phyloP scores from a whole-genome alignment of 2,797 vertebrate genomes.

The Parauchenoglanis ngamensis region DNA sequence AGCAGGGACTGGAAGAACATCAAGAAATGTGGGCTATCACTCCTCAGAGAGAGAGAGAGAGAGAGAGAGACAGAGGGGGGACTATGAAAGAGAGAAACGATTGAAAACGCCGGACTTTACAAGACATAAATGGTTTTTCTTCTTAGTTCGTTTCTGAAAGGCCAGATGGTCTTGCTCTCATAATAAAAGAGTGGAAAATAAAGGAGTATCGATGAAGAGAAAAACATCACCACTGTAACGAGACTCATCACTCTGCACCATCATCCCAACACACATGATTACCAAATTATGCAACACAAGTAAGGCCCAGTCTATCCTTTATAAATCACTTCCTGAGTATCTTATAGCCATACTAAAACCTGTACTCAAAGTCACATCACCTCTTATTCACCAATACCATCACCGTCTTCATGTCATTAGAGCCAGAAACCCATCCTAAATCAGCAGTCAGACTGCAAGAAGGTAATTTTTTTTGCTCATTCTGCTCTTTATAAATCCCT shows the following conservation, averaged over 20 bases:
- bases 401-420: not conserved
- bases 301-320: not conserved
- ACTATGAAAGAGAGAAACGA: not conserved
- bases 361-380: not conserved
- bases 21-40: constrained; percentile 65
- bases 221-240: constrained; percentile 33
- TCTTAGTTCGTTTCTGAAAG: constrained; percentile 46
- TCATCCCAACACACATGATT: not conserved
- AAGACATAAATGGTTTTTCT: constrained; percentile 53
- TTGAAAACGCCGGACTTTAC: constrained; percentile 51
- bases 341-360: not conserved
- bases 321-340: not conserved
- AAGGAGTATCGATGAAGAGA: constrained; percentile 50
- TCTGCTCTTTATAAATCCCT: not conserved
- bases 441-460: not conserved
- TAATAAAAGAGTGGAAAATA: constrained; percentile 53
- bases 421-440: not conserved
- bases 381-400: not conserved
- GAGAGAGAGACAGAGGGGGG: constrained; percentile 12
- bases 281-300: not conserved
- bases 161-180: constrained; percentile 52
- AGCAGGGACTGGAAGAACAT: constrained; percentile 69
- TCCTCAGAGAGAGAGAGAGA: constrained; percentile 48
- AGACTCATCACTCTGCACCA: constrained; percentile 6
- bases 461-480: not conserved